phyloP scores from a whole-genome alignment of 2,797 vertebrate genomes.

The Sebastes elongatus region DNA sequence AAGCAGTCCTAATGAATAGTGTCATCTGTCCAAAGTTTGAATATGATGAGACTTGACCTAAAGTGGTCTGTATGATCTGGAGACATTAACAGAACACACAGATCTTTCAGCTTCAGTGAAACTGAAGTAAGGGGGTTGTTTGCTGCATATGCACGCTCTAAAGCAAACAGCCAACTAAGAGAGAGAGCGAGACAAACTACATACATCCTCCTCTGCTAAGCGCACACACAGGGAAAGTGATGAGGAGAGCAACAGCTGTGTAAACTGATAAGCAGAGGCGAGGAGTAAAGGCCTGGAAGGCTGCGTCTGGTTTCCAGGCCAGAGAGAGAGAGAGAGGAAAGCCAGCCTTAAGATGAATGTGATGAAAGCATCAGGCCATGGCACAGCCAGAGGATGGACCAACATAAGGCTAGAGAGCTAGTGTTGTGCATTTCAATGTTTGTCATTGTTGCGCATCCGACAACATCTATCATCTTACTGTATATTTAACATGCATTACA shows the following conservation, averaged over 20 bases:
- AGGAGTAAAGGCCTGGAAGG: conserved; percentile 60
- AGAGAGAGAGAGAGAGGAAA: conserved; percentile 42
- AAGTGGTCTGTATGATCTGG: conserved; percentile 5
- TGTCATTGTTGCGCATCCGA: not conserved
- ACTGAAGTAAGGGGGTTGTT: conserved; percentile 35
- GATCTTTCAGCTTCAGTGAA: conserved; percentile 27
- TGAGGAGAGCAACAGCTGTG: conserved; percentile 70
- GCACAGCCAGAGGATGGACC: conserved; percentile 6
- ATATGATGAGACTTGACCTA: not conserved
- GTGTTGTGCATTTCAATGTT: conserved; percentile 23
- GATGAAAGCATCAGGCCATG: conserved; percentile 39
- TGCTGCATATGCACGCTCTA: conserved; percentile 21
- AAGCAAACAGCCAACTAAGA: conserved; percentile 33
- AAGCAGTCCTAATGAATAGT: not conserved
- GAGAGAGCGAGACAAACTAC: conserved; percentile 5
- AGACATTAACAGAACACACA: not conserved
- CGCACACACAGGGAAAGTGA: conserved; percentile 24
- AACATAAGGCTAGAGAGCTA: not conserved
- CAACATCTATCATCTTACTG: not conserved
- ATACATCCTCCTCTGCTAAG: conserved; percentile 29
- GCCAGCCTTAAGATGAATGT: conserved; percentile 46
- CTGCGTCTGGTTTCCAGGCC: conserved; percentile 33
- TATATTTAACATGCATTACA: conserved; percentile 3
- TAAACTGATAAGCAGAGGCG: conserved; percentile 75
- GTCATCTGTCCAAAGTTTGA: not conserved